phyloP scores from a whole-genome alignment of 2,888 invertebrate genomes.

The Corythucha ciliata region DNA sequence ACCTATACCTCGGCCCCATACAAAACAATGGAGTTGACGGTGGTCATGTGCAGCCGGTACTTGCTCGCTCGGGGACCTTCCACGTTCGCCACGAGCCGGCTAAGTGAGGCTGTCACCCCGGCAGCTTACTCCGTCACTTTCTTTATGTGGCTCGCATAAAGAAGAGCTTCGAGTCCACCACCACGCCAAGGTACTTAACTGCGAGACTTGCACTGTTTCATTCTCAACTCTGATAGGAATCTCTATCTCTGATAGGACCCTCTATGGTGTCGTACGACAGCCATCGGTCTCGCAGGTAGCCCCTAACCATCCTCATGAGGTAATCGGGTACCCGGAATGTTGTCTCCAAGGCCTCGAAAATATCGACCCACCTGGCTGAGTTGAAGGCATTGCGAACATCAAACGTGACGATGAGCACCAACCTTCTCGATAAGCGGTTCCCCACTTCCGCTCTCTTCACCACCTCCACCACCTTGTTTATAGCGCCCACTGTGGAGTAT shows the following conservation, averaged over 20 bases:
- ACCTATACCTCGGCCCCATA: slow-evolving; percentile 24
- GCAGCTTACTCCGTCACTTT: slow-evolving; percentile 27
- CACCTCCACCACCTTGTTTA: slow-evolving; percentile 22
- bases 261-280: slow-evolving; percentile 30
- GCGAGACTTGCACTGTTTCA: too few species aligned
- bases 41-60: neutral
- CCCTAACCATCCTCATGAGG: slow-evolving; percentile 28
- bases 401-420: slow-evolving; percentile 20
- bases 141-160: slow-evolving; percentile 29
- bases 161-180: slow-evolving; percentile 28
- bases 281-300: slow-evolving; percentile 30
- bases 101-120: slow-evolving; percentile 21
- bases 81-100: slow-evolving; percentile 34
- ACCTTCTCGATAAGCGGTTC: neutral
- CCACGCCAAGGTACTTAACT: slow-evolving; percentile 19
- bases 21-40: slow-evolving; percentile 4
- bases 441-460: slow-evolving; percentile 5
- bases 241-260: too few species aligned
- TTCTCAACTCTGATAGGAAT: too few species aligned
- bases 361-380: slow-evolving; percentile 29
- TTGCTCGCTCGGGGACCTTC: slow-evolving; percentile 18
- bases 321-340: slow-evolving; percentile 25
- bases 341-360: slow-evolving; percentile 24
- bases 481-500: slow-evolving; percentile 29
- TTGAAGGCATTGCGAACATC: slow-evolving; percentile 32